Percentiles rank a stretch among this genome's conserved stretches.
Evolutionary conservation across 2,113 vertebrate genomes (phyloP).

Genomic region (Clarias macrocephalus): DNA sequence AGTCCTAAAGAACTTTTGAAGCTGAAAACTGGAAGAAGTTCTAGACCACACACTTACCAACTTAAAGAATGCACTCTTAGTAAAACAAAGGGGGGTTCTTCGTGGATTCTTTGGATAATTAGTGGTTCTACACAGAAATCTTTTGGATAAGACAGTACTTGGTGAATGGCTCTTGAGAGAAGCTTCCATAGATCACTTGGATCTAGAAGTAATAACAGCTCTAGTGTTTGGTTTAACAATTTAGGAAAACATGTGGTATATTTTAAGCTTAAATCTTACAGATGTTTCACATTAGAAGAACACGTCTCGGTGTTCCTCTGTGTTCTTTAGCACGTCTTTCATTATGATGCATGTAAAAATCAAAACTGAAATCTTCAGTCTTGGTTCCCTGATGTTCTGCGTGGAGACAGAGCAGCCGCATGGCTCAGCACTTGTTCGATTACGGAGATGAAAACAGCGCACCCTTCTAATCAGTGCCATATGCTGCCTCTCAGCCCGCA

Average conservation of each 20-base stretch:
- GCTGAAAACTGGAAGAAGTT: not conserved
- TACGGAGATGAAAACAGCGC: not conserved
- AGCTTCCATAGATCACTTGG: not conserved
- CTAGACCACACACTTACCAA: not conserved
- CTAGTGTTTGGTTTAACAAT: not conserved
- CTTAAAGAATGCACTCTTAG: not conserved
- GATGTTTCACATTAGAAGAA: not conserved
- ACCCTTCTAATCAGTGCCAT: slow-evolving; percentile 4
- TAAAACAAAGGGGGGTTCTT: not conserved
- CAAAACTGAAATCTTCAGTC: not conserved
- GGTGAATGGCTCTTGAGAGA: not conserved
- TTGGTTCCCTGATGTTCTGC: not conserved
- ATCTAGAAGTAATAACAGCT: not conserved
- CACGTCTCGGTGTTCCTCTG: not conserved
- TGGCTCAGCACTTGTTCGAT: not conserved
- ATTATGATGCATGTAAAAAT: not conserved
- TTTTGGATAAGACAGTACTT: not conserved
- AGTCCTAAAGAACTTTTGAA: not conserved
- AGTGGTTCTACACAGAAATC: not conserved
- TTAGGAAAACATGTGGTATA: not conserved
- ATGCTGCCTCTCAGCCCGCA: not conserved
- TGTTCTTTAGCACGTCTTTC: not conserved
- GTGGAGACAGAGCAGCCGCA: not conserved
- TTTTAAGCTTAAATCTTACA: not conserved
- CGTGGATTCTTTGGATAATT: not conserved